Conservation (phyloP, 2,797 vertebrate genomes). For the Trematomus bernacchii region DNA sequence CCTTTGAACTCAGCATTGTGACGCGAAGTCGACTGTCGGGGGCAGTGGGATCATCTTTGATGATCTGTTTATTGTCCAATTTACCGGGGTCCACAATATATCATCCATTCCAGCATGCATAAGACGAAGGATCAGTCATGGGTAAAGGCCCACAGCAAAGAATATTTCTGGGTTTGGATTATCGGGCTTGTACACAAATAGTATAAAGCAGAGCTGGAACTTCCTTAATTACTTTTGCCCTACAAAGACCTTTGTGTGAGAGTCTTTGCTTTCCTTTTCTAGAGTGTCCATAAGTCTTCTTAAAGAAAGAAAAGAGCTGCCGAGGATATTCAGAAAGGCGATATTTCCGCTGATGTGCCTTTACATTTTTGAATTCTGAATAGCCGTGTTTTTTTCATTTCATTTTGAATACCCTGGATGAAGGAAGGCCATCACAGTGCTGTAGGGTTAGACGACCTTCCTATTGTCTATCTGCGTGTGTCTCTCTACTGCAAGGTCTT, state of each 20-base stretch:
- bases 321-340: slow-evolving; percentile 17
- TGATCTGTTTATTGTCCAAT: slow-evolving; percentile 80
- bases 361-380: slow-evolving; percentile 63
- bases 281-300: slow-evolving; percentile 29
- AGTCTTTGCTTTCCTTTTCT: slow-evolving; percentile 4
- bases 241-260: slow-evolving; percentile 7
- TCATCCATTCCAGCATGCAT: slow-evolving; percentile 61
- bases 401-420: slow-evolving; percentile 70
- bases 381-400: slow-evolving; percentile 46
- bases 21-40: slow-evolving; percentile 66
- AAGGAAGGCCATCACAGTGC: slow-evolving; percentile 64
- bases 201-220: slow-evolving; percentile 27
- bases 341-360: slow-evolving; percentile 29
- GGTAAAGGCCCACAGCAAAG: slow-evolving; percentile 64
- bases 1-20: slow-evolving; percentile 77
- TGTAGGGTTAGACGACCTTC: slow-evolving; percentile 75
- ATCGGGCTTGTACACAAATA: slow-evolving; percentile 17
- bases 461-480: slow-evolving; percentile 64
- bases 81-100: slow-evolving; percentile 63
- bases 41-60: slow-evolving; percentile 73
- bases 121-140: slow-evolving; percentile 59
- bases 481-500: slow-evolving; percentile 64
- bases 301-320: slow-evolving; percentile 43
- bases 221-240: slow-evolving; percentile 22
- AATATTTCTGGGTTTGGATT: slow-evolving; percentile 46